Conservation (phyloP, 2,888 invertebrate species). For the Tolmerus cingulatus region DNA sequence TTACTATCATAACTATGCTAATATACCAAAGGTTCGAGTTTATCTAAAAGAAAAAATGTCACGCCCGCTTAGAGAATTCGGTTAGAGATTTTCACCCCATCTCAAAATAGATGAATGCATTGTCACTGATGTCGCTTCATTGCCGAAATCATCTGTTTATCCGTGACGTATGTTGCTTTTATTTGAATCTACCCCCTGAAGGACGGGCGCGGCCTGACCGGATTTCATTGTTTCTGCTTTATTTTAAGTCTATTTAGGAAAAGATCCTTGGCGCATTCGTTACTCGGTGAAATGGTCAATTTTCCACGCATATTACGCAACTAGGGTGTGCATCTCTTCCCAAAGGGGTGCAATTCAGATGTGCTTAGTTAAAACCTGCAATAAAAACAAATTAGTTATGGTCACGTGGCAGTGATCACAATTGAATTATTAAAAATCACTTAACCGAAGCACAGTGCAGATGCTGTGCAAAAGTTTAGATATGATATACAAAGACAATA, state of each 20-base stretch:
- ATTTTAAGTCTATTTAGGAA: conserved; percentile 22
- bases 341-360: neutral
- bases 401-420: conserved; percentile 61
- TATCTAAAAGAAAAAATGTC: neutral
- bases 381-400: conserved; percentile 63
- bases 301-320: conserved; percentile 15
- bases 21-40: neutral
- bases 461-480: neutral
- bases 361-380: conserved; percentile 46
- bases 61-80: neutral
- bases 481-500: neutral
- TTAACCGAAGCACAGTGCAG: neutral
- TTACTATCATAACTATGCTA: no score
- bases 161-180: conserved; percentile 19
- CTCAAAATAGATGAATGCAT: neutral
- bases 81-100: neutral
- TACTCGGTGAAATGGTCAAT: conserved; percentile 1
- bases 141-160: neutral
- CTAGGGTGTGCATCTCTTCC: neutral
- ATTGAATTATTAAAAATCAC: conserved; percentile 51
- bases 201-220: neutral
- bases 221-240: neutral
- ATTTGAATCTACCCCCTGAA: neutral
- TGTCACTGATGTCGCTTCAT: conserved; percentile 4
- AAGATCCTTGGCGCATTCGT: neutral